Percentiles rank a stretch among this genome's conserved stretches.
These are phyloP conservation scores for Morus bassanus DNA, from an alignment of 2,797 vertebrate genomes.

Conservation along the genomic window DNA sequence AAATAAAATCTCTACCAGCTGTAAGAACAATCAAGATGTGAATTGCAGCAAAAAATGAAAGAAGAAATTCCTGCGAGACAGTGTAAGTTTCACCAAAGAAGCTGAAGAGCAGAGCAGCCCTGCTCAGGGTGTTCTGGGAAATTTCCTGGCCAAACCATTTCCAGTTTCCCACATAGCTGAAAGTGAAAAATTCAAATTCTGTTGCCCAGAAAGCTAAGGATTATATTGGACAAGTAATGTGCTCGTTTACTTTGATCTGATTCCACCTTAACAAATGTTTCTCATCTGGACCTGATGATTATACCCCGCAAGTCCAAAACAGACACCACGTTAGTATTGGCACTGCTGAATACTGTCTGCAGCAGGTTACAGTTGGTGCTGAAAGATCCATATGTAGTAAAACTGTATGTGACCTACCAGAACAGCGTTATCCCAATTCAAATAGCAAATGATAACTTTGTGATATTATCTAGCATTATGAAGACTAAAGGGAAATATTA, in stretches of 20 bases:
- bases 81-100: neutral
- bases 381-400: neutral
- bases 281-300: neutral
- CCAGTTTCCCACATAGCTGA: neutral
- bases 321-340: neutral
- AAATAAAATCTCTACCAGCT: neutral
- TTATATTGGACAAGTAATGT: neutral
- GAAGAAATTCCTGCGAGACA: neutral
- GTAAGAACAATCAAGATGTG: neutral
- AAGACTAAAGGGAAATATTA: neutral
- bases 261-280: neutral
- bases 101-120: neutral
- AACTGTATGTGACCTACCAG: neutral
- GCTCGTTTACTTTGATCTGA: neutral
- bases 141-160: neutral
- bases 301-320: neutral
- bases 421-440: neutral
- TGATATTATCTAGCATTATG: neutral
- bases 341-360: neutral
- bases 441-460: neutral
- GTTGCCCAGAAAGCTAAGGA: neutral
- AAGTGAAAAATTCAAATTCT: neutral
- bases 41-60: neutral
- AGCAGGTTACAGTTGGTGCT: neutral
- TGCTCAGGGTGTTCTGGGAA: neutral